Percentiles rank a stretch among this genome's conserved stretches.
These are phyloP conservation scores for Lophura nycthemera DNA, from an alignment of 2,113 vertebrate species.

Conservation along the genomic window DNA sequence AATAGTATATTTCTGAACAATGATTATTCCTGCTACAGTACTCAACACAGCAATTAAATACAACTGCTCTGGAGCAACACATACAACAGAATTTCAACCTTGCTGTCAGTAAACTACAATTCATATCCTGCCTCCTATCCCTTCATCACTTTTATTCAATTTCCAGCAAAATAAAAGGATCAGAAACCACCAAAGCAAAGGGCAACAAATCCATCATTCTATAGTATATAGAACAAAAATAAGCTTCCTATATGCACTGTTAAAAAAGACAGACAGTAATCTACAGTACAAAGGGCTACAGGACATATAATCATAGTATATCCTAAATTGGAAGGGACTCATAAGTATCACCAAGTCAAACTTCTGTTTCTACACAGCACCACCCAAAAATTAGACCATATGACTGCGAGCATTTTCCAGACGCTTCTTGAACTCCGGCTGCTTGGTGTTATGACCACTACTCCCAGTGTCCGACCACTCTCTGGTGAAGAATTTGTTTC, in stretches of 20 bases:
- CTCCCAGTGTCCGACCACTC: too few species aligned
- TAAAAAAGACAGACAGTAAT: background rate
- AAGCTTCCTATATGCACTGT: background rate
- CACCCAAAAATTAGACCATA: too few species aligned
- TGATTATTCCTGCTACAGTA: background rate
- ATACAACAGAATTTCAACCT: background rate
- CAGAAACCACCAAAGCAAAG: background rate
- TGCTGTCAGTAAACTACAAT: background rate
- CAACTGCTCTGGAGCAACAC: fast-evolving
- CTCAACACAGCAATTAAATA: background rate
- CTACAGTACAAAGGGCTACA: background rate
- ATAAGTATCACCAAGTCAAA: too few species aligned
- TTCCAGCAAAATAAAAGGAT: background rate
- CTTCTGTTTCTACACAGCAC: too few species aligned
- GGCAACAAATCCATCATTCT: background rate
- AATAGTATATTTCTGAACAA: background rate
- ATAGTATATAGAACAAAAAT: background rate
- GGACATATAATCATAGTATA: background rate
- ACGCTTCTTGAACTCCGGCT: too few species aligned
- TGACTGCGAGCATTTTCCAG: too few species aligned
- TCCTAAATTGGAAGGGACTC: too few species aligned
- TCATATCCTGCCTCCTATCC: background rate
- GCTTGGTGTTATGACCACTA: too few species aligned
- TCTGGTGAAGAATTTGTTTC: too few species aligned
- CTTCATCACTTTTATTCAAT: background rate